Evolutionary conservation across 2,888 invertebrate species (phyloP).

Genomic region (Ephialtes manifestator): DNA sequence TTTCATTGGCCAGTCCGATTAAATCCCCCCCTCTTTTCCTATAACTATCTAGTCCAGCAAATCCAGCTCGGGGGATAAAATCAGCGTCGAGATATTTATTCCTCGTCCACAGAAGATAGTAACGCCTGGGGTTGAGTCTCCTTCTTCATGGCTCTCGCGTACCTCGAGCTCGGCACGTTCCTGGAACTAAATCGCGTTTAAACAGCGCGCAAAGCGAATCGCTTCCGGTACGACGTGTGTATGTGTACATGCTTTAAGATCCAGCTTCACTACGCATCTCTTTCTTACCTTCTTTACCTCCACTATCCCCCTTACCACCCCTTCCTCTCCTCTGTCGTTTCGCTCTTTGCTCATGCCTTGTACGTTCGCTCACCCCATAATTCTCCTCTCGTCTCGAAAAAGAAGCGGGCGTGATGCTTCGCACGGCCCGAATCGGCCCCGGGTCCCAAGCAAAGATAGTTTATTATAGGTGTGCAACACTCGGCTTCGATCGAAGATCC

Average conservation of each 20-base stretch:
- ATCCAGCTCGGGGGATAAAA: conserved; percentile 64
- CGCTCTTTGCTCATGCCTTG: conserved; percentile 16
- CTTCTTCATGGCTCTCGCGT: conserved; percentile 17
- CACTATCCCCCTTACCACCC: conserved; percentile 4
- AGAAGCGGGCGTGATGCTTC: conserved; percentile 61
- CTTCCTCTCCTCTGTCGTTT: not conserved
- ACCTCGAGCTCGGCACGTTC: conserved; percentile 54
- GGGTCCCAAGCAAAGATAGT: conserved; percentile 57
- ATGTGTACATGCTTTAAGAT: not conserved
- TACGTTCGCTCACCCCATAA: conserved; percentile 61
- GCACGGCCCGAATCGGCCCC: conserved; percentile 67
- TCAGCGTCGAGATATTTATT: conserved; percentile 67
- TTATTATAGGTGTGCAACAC: conserved; percentile 66
- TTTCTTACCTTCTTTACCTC: conserved; percentile 1
- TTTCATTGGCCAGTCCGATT: not conserved
- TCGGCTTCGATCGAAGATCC: conserved; percentile 57
- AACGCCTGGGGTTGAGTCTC: conserved; percentile 48
- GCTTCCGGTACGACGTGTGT: conserved; percentile 67
- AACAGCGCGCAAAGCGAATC: conserved; percentile 65
- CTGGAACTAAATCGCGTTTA: conserved; percentile 69
- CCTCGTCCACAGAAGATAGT: conserved; percentile 44
- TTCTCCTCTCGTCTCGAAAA: conserved; percentile 58
- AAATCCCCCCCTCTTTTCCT: conserved; percentile 12
- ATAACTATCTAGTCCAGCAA: conserved; percentile 54
- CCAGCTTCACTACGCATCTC: conserved; percentile 31